These are phyloP conservation scores for Pseudonaja textilis DNA, from an alignment of 2,113 vertebrate genomes.

Conservation along the genomic window DNA sequence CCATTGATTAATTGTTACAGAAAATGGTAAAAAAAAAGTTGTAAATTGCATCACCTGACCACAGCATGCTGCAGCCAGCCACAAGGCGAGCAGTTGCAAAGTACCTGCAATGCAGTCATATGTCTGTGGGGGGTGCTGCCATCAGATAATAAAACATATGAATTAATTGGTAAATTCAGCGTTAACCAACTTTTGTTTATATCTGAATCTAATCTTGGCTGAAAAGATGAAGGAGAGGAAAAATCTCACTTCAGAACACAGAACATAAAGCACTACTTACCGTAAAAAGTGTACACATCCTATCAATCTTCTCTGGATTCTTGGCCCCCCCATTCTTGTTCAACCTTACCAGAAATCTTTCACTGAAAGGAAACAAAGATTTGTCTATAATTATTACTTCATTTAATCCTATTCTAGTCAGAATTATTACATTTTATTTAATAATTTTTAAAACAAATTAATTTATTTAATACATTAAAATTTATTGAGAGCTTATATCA, in stretches of 20 bases:
- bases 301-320: conserved; percentile 94
- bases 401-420: not conserved
- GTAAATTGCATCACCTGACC: no score
- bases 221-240: not conserved
- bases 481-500: not conserved
- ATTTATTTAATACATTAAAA: not conserved
- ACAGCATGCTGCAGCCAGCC: no score
- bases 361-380: conserved; percentile 75
- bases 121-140: no score
- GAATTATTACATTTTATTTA: not conserved
- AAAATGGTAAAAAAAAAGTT: no score
- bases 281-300: conserved; percentile 93
- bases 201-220: not conserved
- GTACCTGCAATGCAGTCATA: no score
- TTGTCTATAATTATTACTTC: not conserved
- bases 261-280: conserved; percentile 70
- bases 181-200: not conserved
- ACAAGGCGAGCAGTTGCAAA: no score
- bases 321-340: conserved; percentile 97
- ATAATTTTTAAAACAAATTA: no score
- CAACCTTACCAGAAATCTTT: conserved; percentile 95
- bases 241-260: conserved; percentile 28
- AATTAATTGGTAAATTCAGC: not conserved
- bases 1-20: no score
- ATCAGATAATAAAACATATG: not conserved